Evolutionary conservation across 2,888 invertebrate species (phyloP), one percentile per base, ranked within the genome.

Genomic region (Acronicta aceris): DNA sequence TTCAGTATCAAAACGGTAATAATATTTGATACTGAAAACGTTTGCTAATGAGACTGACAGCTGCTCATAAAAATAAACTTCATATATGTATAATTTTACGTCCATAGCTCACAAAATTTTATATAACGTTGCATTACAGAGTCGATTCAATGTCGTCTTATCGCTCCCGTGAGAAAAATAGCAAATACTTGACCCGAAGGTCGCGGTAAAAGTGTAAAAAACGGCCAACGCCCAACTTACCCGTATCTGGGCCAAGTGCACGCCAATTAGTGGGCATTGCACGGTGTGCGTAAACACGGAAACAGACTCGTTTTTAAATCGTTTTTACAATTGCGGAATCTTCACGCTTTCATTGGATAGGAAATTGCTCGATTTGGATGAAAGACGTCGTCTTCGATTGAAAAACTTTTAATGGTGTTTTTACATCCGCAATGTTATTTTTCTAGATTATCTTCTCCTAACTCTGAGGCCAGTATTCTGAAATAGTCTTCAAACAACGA

Each of bases 131-230:
- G 21, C 58, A 62, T 62, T 59, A 70, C 67, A 65, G 71, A 81
- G 79, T 79, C 72, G 75, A 75, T 82, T 83, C 85, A 86, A 84
- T 84, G 85, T 81, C 83, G 54, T 59, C 62, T 59, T 74, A 81
- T 76, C 71, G 78, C 59, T 79, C 81, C 30, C 84, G 86, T 87
- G 86, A 85, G 85, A 87, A 84, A 74, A 77, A 77, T 67, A 60
- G 66, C 60, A 43, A 68, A 70, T 42, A 57, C 38, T 59, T 69
- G 71, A 71, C 59, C 71, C 66, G 79, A 86, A 89, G 89, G 89
- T 87, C 87, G 81, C 72, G 78, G 89, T 88, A 89, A 89, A 89
- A 90, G 89, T 89, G 84, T 86, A 84, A 85, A 89, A 89, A 86
- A 78, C 62, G 51, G 60, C 59, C 79, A 68, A 78, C 81, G 84